phyloP scores from a whole-genome alignment of 1,140 invertebrate species.

The Hyles euphorbiae region DNA sequence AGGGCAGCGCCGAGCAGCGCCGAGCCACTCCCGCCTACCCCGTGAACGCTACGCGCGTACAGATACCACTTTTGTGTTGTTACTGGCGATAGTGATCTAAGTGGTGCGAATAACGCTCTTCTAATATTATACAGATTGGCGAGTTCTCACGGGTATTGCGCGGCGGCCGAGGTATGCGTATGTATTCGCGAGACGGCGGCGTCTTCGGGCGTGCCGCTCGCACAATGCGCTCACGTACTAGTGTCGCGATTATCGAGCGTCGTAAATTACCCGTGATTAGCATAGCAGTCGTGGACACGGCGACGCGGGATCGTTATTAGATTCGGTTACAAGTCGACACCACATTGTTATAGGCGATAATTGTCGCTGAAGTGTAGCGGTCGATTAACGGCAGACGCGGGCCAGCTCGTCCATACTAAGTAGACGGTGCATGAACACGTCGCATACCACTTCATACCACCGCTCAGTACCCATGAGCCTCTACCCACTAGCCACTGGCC shows the following conservation, averaged over 20 bases:
- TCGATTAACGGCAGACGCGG: slow-evolving; percentile 63
- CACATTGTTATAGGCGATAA: slow-evolving; percentile 63
- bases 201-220: slow-evolving; percentile 37
- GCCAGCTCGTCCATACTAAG: slow-evolving; percentile 38
- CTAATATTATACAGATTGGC: slow-evolving; percentile 37
- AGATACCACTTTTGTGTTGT: slow-evolving; percentile 28
- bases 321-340: slow-evolving; percentile 54
- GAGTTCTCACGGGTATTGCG: slow-evolving; percentile 27
- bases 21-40: slow-evolving; percentile 20
- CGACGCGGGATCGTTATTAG: slow-evolving; percentile 56
- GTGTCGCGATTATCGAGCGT: slow-evolving; percentile 65
- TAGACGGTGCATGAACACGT: slow-evolving; percentile 20
- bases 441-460: slow-evolving; percentile 14
- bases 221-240: slow-evolving; percentile 67
- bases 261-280: slow-evolving; percentile 71
- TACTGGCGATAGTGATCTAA: slow-evolving; percentile 28
- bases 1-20: slow-evolving; percentile 19
- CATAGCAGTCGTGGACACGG: slow-evolving; percentile 66
- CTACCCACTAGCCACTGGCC: too few relatives aligned
- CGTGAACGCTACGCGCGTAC: slow-evolving; percentile 25
- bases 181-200: slow-evolving; percentile 1
- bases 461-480: too few relatives aligned
- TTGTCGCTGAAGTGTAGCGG: slow-evolving; percentile 59
- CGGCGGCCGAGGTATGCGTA: slow-evolving; percentile 5
- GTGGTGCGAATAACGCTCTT: slow-evolving; percentile 12